Percentiles rank a stretch among this genome's conserved stretches.
phyloP scores from a whole-genome alignment of 2,797 vertebrate genomes.

The Philypnodon macrostomus region DNA sequence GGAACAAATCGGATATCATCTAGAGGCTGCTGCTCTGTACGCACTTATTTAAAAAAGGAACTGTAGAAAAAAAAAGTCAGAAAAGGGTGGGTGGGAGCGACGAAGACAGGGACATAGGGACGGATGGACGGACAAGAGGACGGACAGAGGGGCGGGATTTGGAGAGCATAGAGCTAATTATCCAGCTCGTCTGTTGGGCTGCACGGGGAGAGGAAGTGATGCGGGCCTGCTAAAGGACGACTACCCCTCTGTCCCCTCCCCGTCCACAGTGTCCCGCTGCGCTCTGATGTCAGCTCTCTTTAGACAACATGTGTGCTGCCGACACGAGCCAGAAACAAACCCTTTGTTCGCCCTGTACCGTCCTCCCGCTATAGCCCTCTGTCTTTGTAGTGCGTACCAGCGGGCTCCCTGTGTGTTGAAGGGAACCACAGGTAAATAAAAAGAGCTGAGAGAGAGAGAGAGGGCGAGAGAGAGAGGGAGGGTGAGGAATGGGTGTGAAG shows the following conservation, averaged over 20 bases:
- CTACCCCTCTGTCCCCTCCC: conserved; percentile 79
- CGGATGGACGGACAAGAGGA: conserved; percentile 66
- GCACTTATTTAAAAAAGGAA: conserved; percentile 71
- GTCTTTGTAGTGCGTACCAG: conserved; percentile 91
- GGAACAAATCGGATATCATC: conserved; percentile 72
- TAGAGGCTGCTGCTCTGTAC: conserved; percentile 74
- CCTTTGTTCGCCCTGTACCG: conserved; percentile 85
- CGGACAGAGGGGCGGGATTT: conserved; percentile 69
- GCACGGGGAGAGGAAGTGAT: conserved; percentile 91
- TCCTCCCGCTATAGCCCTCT: conserved; percentile 82
- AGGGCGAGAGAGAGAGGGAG: conserved; percentile 19
- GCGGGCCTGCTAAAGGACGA: conserved; percentile 93
- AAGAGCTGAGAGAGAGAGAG: conserved; percentile 62
- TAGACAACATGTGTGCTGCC: conserved; percentile 98
- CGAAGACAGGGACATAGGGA: conserved; percentile 37
- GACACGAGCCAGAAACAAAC: conserved; percentile 91
- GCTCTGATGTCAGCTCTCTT: conserved; percentile 99
- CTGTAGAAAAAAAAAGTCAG: conserved; percentile 44
- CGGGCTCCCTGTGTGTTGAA: conserved; percentile 86
- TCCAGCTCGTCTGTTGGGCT: conserved; percentile 85
- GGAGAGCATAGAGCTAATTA: conserved; percentile 89
- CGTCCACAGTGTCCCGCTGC: conserved; percentile 88
- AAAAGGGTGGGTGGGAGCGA: conserved; percentile 56
- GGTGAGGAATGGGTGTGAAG: conserved; percentile 16
- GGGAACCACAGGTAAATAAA: conserved; percentile 98